Evolutionary conservation across 2,797 vertebrate species (phyloP).

Genomic region (Enoplosus armatus): DNA sequence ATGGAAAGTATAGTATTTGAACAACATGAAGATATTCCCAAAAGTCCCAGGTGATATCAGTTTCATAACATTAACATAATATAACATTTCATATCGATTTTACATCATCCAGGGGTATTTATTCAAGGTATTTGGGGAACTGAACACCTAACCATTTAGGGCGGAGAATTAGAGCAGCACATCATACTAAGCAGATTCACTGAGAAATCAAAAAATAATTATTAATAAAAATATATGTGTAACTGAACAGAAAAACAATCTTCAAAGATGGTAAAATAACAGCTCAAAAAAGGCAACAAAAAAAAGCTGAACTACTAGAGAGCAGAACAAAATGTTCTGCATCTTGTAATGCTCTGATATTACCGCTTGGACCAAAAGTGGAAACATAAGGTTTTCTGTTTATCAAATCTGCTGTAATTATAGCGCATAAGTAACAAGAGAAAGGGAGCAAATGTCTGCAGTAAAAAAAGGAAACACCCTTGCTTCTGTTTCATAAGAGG

Average conservation of each 20-base stretch:
- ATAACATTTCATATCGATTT: no score
- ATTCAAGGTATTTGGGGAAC: background rate
- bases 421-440: background rate
- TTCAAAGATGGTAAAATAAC: background rate
- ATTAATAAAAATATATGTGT: background rate
- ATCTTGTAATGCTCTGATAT: background rate
- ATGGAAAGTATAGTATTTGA: background rate
- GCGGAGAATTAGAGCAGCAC: background rate
- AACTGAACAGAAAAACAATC: background rate
- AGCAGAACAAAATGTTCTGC: conserved; percentile 34
- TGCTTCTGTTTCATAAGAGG: background rate
- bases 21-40: background rate
- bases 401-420: background rate
- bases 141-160: no score
- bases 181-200: background rate
- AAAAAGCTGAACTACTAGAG: background rate
- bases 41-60: background rate
- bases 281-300: background rate
- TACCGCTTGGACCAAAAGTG: background rate
- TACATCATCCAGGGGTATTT: background rate
- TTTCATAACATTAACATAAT: no score
- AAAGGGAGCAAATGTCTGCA: background rate
- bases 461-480: conserved; percentile 1
- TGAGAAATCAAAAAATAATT: background rate
- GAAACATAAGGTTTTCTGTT: background rate